Conservation (phyloP, 1,140 invertebrate species). For the Drosophila sproati region DNA sequence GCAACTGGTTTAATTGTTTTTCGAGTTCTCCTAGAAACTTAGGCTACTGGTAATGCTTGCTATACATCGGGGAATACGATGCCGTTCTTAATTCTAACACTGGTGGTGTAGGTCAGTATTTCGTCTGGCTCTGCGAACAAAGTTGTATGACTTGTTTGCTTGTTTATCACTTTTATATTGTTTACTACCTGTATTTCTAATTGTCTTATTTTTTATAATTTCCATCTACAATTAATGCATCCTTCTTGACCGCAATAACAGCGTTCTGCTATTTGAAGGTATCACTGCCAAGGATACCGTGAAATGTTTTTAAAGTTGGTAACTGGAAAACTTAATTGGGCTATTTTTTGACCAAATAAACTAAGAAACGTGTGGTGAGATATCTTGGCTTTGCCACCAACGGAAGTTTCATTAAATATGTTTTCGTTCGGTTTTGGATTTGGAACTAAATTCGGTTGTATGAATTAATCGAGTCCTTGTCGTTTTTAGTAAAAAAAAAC, state of each 20-base stretch:
- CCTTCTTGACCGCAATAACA: too few relatives aligned
- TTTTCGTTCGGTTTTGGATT: slow-evolving; percentile 6
- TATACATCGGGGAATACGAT: background rate
- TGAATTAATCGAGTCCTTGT: background rate
- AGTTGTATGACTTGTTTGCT: background rate
- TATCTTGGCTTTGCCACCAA: too few relatives aligned
- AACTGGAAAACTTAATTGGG: slow-evolving; percentile 2
- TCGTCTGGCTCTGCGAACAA: background rate
- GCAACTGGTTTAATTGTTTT: background rate
- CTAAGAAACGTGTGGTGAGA: slow-evolving; percentile 6
- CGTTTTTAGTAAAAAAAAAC: too few relatives aligned
- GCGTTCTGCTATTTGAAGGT: too few relatives aligned
- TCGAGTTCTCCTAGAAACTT: background rate
- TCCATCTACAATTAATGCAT: too few relatives aligned
- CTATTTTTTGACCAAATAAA: background rate
- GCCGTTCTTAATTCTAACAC: background rate
- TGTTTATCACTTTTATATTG: too few relatives aligned
- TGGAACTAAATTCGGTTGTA: slow-evolving; percentile 4
- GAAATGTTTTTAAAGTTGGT: background rate
- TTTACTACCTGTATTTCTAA: too few relatives aligned
- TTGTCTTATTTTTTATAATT: too few relatives aligned
- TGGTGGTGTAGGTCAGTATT: background rate
- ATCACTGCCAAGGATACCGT: too few relatives aligned
- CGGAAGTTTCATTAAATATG: background rate
- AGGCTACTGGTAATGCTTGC: background rate